Evolutionary conservation across 1,140 invertebrate genomes (phyloP).

Genomic region (Sesamia nonagrioides): DNA sequence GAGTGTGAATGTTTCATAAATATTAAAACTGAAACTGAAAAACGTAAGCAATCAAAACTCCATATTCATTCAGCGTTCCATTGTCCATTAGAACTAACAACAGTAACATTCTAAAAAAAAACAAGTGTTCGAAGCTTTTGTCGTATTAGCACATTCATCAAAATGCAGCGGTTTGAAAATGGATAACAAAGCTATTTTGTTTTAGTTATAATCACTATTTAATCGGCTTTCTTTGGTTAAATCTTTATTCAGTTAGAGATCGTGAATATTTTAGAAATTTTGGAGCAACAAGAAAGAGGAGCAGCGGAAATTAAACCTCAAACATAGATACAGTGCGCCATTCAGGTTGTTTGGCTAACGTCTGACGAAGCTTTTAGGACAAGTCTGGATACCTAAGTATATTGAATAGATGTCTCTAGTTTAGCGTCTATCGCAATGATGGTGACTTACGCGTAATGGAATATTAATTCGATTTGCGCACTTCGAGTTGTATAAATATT

Average conservation of each 20-base stretch:
- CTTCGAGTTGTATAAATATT: too few species aligned
- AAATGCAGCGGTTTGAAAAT: not conserved
- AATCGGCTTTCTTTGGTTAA: not conserved
- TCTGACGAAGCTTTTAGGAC: not conserved
- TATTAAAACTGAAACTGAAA: not conserved
- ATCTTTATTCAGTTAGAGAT: not conserved
- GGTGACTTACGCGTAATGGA: not conserved
- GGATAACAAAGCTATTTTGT: not conserved
- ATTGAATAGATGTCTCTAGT: not conserved
- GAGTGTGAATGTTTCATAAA: too few species aligned
- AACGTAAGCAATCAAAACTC: not conserved
- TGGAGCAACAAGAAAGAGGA: not conserved
- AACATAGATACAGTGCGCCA: not conserved
- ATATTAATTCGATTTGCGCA: not conserved
- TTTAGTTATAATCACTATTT: not conserved
- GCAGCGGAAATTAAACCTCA: conserved; percentile 31
- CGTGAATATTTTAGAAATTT: not conserved
- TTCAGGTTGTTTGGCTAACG: not conserved
- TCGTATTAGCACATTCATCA: not conserved
- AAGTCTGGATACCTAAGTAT: not conserved
- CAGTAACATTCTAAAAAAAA: not conserved
- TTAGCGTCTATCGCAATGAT: not conserved
- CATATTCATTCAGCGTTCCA: conserved; percentile 5
- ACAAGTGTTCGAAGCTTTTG: not conserved
- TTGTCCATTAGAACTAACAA: not conserved